Conservation (phyloP, 2,888 invertebrate genomes). For the Hipparchia sbordonii region DNA sequence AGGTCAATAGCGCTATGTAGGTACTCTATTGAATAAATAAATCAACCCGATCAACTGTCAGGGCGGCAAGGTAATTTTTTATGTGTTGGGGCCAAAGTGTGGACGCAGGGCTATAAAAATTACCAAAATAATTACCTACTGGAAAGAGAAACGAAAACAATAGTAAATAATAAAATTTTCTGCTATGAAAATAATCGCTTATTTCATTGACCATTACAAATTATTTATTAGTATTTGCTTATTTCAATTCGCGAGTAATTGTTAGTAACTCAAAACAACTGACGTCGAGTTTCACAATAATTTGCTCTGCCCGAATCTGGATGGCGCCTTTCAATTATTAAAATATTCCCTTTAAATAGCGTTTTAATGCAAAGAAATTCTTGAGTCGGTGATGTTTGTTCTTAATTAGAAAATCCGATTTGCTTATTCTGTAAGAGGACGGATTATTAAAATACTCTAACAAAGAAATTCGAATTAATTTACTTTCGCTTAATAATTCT, state of each 20-base stretch:
- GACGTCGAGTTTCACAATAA: slow-evolving; percentile 50
- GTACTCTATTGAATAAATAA: slow-evolving; percentile 64
- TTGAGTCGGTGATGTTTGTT: slow-evolving; percentile 57
- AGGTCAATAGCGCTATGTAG: slow-evolving; percentile 54
- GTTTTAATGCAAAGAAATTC: slow-evolving; percentile 52
- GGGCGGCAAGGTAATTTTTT: slow-evolving; percentile 28
- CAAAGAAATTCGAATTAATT: slow-evolving; percentile 37
- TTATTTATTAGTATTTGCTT: slow-evolving; percentile 23
- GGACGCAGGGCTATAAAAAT: neutral
- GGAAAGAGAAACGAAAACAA: neutral
- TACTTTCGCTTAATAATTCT: slow-evolving; percentile 20
- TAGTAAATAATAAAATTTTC: slow-evolving; percentile 3
- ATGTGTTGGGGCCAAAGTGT: no score
- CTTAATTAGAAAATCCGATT: slow-evolving; percentile 64
- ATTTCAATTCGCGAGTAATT: slow-evolving; percentile 44
- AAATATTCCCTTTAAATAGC: slow-evolving; percentile 59
- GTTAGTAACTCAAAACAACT: slow-evolving; percentile 57
- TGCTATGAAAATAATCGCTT: neutral
- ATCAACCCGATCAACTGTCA: slow-evolving; percentile 60
- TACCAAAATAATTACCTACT: neutral
- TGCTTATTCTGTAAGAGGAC: slow-evolving; percentile 46
- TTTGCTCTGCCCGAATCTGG: slow-evolving; percentile 43
- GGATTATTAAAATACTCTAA: slow-evolving; percentile 50
- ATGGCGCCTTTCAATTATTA: slow-evolving; percentile 57
- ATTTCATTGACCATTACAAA: slow-evolving; percentile 28